phyloP scores from a whole-genome alignment of 2,888 invertebrate species.

The Polietes domitor region DNA sequence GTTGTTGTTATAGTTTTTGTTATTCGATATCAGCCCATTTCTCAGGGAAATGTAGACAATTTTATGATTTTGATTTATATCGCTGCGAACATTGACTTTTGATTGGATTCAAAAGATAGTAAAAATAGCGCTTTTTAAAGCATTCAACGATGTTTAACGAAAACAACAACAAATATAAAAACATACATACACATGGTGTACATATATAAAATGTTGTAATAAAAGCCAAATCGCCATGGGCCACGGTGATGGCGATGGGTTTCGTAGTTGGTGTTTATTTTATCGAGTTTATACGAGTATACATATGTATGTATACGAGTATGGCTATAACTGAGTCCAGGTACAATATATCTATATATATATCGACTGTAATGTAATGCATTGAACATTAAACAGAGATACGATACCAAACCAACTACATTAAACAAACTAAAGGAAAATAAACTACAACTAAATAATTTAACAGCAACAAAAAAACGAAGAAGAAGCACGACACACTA shows the following conservation, averaged over 20 bases:
- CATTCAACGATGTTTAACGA: background rate
- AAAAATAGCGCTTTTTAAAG: slow-evolving; percentile 2
- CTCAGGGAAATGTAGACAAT: background rate
- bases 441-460: slow-evolving; percentile 14
- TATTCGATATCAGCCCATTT: background rate
- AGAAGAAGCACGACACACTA: background rate
- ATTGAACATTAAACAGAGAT: slow-evolving; percentile 2
- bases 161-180: background rate
- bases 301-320: background rate
- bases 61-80: slow-evolving; percentile 3
- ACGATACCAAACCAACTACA: background rate
- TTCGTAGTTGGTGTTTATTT: slow-evolving; percentile 2
- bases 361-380: slow-evolving; percentile 12
- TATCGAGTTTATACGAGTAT: background rate
- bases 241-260: background rate
- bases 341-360: background rate
- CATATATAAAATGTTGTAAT: too few relatives aligned
- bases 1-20: too few relatives aligned
- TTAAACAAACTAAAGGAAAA: slow-evolving; percentile 19
- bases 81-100: slow-evolving; percentile 5
- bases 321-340: background rate
- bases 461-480: slow-evolving; percentile 2
- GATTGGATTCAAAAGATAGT: slow-evolving; percentile 8
- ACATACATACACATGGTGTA: background rate
- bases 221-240: background rate